Percentiles rank a stretch among this genome's conserved stretches.
Evolutionary conservation across 2,113 vertebrate genomes (phyloP).

Genomic region (Vireo altiloquus): DNA sequence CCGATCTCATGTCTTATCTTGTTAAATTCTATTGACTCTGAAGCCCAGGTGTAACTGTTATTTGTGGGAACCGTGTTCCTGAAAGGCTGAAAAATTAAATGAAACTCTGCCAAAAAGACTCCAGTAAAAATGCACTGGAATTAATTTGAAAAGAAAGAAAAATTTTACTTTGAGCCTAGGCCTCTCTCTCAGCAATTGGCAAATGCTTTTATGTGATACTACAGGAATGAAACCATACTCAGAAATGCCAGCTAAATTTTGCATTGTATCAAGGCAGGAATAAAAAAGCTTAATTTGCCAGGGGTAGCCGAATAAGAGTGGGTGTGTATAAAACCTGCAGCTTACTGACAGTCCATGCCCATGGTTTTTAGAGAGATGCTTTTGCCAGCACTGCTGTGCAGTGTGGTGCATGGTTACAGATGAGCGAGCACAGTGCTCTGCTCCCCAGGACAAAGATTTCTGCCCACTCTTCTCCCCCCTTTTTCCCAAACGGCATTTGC

Average conservation of each 20-base stretch:
- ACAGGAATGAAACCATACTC: not conserved
- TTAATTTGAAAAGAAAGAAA: not conserved
- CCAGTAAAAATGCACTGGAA: not conserved
- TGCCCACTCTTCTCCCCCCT: accelerated
- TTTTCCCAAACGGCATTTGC: not conserved
- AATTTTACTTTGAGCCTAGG: not conserved
- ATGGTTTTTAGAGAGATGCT: not conserved
- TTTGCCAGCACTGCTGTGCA: not conserved
- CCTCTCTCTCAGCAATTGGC: not conserved
- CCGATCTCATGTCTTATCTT: not conserved
- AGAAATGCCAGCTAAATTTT: not conserved
- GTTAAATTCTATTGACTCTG: not conserved
- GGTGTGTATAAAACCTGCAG: not conserved
- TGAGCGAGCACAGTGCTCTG: not conserved
- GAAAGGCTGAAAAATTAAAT: not conserved
- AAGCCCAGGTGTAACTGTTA: not conserved
- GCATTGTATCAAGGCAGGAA: accelerated
- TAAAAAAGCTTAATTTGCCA: not conserved
- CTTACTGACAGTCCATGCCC: not conserved
- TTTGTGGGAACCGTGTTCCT: not conserved
- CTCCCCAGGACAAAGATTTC: not conserved
- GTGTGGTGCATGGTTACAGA: not conserved
- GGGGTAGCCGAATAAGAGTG: not conserved
- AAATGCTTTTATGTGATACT: not conserved
- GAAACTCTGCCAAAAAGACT: not conserved